Conservation (phyloP, 2,888 invertebrate genomes). For the Trissoscelio sp. region DNA sequence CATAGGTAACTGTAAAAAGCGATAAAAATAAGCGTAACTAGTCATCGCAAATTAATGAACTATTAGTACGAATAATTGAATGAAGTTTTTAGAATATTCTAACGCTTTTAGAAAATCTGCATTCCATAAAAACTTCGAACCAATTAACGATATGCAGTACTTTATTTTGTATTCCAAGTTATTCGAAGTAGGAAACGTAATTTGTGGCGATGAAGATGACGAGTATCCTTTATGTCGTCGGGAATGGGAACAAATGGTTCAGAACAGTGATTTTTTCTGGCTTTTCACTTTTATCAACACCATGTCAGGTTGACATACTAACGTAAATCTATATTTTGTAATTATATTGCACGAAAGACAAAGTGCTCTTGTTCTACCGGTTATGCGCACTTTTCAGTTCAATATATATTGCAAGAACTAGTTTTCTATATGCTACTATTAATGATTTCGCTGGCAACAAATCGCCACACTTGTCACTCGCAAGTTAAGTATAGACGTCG, state of each 20-base stretch:
- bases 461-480: slow-evolving; percentile 30
- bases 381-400: slow-evolving; percentile 45
- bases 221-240: background rate
- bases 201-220: background rate
- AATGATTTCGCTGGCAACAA: slow-evolving; percentile 31
- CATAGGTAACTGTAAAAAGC: slow-evolving; percentile 58
- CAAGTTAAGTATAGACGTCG: slow-evolving; percentile 3
- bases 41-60: slow-evolving; percentile 47
- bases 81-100: background rate
- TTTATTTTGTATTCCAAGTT: background rate
- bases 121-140: too few species aligned
- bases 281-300: slow-evolving; percentile 48
- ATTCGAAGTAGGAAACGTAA: background rate
- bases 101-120: background rate
- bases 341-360: slow-evolving; percentile 38
- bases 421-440: slow-evolving; percentile 17
- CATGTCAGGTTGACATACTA: slow-evolving; percentile 27
- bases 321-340: slow-evolving; percentile 37
- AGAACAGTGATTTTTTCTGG: slow-evolving; percentile 7
- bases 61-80: slow-evolving; percentile 7
- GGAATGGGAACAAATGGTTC: slow-evolving; percentile 1
- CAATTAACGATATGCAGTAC: background rate
- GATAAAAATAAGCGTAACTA: slow-evolving; percentile 47
- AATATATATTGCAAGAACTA: slow-evolving; percentile 30
- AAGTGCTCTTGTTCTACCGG: slow-evolving; percentile 61